Evolutionary conservation across 2,113 vertebrate genomes (phyloP).

Genomic region (Oryzias woworae): DNA sequence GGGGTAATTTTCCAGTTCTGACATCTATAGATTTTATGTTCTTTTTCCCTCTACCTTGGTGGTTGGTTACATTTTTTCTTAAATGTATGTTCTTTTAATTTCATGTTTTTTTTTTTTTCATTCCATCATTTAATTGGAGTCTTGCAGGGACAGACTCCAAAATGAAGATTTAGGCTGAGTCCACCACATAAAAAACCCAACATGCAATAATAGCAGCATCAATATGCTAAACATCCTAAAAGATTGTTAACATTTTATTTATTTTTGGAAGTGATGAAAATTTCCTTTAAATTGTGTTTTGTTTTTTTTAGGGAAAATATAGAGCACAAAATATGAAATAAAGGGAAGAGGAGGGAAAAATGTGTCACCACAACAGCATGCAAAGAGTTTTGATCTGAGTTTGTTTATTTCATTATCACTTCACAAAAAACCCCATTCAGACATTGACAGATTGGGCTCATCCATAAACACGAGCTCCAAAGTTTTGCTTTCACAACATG

Average conservation of each 20-base stretch:
- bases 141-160: conserved; percentile 37
- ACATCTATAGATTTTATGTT: background rate
- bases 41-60: background rate
- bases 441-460: conserved; percentile 55
- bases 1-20: background rate
- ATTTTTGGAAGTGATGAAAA: no score
- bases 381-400: conserved; percentile 39
- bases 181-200: no score
- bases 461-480: conserved; percentile 16
- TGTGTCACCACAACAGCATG: conserved; percentile 24
- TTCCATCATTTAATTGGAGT: conserved; percentile 44
- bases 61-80: no score
- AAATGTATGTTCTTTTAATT: background rate
- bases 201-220: no score
- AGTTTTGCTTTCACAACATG: conserved; percentile 13
- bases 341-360: background rate
- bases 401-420: conserved; percentile 43
- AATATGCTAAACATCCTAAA: no score
- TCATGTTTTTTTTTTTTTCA: background rate
- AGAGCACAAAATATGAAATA: conserved; percentile 1
- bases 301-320: background rate
- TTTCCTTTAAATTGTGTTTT: no score
- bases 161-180: no score
- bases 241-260: no score
- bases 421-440: conserved; percentile 11